Conservation (phyloP, 2,797 vertebrate species). For the Melanotaenia boesemani region DNA sequence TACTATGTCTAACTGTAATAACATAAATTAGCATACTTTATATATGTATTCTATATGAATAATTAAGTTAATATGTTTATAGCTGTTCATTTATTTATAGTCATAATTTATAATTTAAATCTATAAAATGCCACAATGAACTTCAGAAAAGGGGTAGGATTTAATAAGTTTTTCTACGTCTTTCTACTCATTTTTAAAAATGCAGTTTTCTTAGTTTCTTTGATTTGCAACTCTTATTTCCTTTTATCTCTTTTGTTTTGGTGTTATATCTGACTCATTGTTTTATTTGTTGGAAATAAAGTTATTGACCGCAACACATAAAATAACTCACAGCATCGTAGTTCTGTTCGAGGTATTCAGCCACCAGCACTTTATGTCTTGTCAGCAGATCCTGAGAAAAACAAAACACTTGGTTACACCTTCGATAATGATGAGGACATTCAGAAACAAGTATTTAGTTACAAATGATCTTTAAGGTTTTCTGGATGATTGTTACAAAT, state of each 20-base stretch:
- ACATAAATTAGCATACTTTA: too few species aligned
- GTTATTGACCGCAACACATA: not conserved
- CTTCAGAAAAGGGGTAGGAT: too few species aligned
- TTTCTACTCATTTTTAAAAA: not conserved
- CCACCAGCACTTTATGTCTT: slow-evolving; percentile 94
- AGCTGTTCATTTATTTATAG: too few species aligned
- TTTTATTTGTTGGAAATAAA: not conserved
- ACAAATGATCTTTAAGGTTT: not conserved
- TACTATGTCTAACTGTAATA: too few species aligned
- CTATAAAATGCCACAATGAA: too few species aligned
- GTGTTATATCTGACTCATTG: too few species aligned
- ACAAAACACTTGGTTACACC: slow-evolving; percentile 16
- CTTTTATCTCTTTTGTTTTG: too few species aligned
- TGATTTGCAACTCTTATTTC: too few species aligned
- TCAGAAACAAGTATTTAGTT: not conserved
- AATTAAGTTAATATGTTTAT: too few species aligned
- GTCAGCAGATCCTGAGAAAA: slow-evolving; percentile 91
- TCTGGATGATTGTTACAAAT: not conserved
- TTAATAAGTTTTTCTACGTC: not conserved
- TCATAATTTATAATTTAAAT: too few species aligned
- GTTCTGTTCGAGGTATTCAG: slow-evolving; percentile 95
- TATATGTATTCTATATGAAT: too few species aligned
- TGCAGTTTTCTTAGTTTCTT: too few species aligned
- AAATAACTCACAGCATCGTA: slow-evolving; percentile 91
- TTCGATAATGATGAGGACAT: not conserved